Conservation (phyloP, 2,888 invertebrate genomes). For the Catocala nupta region DNA sequence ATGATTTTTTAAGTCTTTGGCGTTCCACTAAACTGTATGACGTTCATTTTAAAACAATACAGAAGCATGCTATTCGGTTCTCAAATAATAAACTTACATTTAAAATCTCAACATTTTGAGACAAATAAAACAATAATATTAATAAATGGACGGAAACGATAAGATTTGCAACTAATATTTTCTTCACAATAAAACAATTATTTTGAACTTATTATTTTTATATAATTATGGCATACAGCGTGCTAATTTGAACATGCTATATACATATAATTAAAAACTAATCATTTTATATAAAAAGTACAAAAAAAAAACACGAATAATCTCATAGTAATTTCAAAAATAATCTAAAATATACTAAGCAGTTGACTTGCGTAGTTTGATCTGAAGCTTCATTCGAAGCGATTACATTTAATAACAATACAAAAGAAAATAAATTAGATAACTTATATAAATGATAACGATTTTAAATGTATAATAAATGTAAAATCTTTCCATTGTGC, state of each 20-base stretch:
- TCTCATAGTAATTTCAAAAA: constrained; percentile 85
- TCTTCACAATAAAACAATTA: constrained; percentile 62
- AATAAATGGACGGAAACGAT: constrained; percentile 85
- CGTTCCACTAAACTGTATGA: constrained; percentile 86
- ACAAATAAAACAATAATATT: constrained; percentile 64
- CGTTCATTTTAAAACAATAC: constrained; percentile 62
- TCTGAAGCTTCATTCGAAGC: constrained; percentile 47
- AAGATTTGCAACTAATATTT: constrained; percentile 74
- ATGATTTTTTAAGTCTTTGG: constrained; percentile 78
- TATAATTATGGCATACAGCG: constrained; percentile 64
- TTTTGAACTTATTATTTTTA: constrained; percentile 74
- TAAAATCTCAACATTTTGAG: constrained; percentile 56
- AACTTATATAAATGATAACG: constrained; percentile 68
- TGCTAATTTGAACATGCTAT: constrained; percentile 52
- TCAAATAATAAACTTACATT: constrained; percentile 48
- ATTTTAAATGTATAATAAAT: constrained; percentile 58
- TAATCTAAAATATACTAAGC: constrained; percentile 65
- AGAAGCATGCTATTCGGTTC: constrained; percentile 58
- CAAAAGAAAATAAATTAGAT: constrained; percentile 69
- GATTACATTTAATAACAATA: constrained; percentile 66
- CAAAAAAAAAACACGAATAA: constrained; percentile 80
- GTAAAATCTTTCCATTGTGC: constrained; percentile 69
- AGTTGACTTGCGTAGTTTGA: constrained; percentile 61
- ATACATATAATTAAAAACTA: constrained; percentile 66
- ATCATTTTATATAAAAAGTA: constrained; percentile 74